Evolutionary conservation across 2,113 vertebrate species (phyloP).

Genomic region (Cricetomys ansorgei): DNA sequence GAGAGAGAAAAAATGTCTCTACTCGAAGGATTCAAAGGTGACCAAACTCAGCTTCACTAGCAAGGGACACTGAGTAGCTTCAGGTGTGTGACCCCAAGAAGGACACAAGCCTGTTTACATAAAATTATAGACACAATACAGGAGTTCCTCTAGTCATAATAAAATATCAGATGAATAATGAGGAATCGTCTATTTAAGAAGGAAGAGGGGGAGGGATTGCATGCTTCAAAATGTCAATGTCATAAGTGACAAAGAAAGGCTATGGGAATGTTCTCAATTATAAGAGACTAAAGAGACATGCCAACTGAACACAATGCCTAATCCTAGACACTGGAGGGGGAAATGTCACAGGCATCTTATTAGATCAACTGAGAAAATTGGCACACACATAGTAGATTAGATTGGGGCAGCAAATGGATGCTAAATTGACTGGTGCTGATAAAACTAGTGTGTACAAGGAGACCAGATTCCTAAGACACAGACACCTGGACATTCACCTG

Average conservation of each 20-base stretch:
- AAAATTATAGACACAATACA: not conserved
- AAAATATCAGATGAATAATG: slow-evolving; percentile 45
- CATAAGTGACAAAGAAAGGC: slow-evolving; percentile 60
- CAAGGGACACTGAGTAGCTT: not conserved
- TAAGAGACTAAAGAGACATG: slow-evolving; percentile 25
- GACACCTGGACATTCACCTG: not conserved
- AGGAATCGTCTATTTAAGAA: not conserved
- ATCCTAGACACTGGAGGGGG: not conserved
- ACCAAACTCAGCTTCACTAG: not conserved
- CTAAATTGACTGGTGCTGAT: not conserved
- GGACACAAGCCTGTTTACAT: not conserved
- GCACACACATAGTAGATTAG: not conserved
- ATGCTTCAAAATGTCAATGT: slow-evolving; percentile 68
- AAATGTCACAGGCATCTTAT: not conserved
- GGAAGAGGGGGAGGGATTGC: slow-evolving; percentile 9
- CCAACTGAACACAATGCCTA: slow-evolving; percentile 29
- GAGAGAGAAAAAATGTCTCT: not conserved
- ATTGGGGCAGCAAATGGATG: not conserved
- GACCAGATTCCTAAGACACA: not conserved
- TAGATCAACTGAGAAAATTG: not conserved
- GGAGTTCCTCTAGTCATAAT: not conserved
- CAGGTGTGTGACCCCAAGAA: not conserved
- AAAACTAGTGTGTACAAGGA: not conserved
- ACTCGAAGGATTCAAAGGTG: not conserved
- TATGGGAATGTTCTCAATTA: slow-evolving; percentile 56